Conservation (phyloP, 2,888 invertebrate genomes). For the Octonoba sinensis region DNA sequence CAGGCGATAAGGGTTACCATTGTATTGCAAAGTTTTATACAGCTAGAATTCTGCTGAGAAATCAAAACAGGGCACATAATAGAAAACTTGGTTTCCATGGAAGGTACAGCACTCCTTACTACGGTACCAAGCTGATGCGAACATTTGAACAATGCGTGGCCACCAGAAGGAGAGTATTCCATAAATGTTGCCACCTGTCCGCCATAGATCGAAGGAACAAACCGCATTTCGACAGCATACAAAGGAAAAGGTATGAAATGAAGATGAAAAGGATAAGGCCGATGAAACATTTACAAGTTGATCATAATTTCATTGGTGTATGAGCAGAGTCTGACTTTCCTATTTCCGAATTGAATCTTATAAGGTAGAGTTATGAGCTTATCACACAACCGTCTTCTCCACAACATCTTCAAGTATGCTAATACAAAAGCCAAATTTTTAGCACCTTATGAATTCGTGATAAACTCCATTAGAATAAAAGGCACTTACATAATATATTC, state of each 20-base stretch:
- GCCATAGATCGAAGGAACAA: slow-evolving; percentile 38
- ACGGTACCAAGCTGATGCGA: slow-evolving; percentile 67
- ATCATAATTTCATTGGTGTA: slow-evolving; percentile 16
- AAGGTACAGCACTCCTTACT: slow-evolving; percentile 64
- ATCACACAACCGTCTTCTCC: no score
- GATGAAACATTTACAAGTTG: slow-evolving; percentile 19
- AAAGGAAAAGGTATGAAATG: slow-evolving; percentile 41
- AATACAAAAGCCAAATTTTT: no score
- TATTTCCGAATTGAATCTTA: no score
- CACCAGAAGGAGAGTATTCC: slow-evolving; percentile 67
- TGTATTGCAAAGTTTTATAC: slow-evolving; percentile 68
- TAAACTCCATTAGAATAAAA: no score
- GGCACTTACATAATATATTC: no score
- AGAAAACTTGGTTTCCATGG: slow-evolving; percentile 68
- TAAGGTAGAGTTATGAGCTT: no score
- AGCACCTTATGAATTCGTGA: no score
- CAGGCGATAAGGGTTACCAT: slow-evolving; percentile 70
- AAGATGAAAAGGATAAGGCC: slow-evolving; percentile 42
- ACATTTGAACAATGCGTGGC: slow-evolving; percentile 68
- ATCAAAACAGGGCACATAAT: slow-evolving; percentile 69
- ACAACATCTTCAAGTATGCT: no score
- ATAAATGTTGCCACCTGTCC: slow-evolving; percentile 69
- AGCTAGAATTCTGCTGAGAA: slow-evolving; percentile 67
- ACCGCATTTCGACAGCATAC: slow-evolving; percentile 46
- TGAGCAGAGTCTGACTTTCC: background rate